Conservation (phyloP, 1,140 invertebrate genomes). For the Zaprionus ghesquierei region DNA sequence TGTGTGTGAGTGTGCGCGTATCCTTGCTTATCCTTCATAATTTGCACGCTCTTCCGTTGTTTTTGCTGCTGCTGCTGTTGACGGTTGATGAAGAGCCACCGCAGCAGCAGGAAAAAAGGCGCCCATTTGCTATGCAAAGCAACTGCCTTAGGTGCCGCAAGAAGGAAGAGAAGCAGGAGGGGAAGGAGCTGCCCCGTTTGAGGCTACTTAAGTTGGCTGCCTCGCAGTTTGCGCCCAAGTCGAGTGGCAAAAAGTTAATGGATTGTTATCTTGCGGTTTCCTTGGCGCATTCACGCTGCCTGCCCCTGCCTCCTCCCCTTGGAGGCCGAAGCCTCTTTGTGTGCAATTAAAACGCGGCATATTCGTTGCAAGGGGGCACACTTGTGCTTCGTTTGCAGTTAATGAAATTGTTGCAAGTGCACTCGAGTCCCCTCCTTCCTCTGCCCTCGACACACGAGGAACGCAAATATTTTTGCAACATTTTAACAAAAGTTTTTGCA, state of each 20-base stretch:
- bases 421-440: constrained; percentile 3
- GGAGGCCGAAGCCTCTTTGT: constrained; percentile 25
- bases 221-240: constrained; percentile 55
- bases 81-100: constrained; percentile 61
- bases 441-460: neutral
- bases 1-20: constrained; percentile 32
- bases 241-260: constrained; percentile 78
- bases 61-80: constrained; percentile 47
- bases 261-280: constrained; percentile 77
- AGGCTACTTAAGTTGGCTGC: neutral
- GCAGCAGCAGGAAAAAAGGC: constrained; percentile 24
- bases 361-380: neutral
- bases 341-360: constrained; percentile 65
- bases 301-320: neutral
- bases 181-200: neutral
- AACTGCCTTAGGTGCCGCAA: constrained; percentile 52
- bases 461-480: constrained; percentile 25
- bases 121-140: constrained; percentile 50
- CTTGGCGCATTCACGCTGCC: constrained; percentile 34
- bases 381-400: constrained; percentile 65
- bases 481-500: constrained; percentile 16
- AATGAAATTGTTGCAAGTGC: constrained; percentile 68
- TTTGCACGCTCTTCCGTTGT: constrained; percentile 44
- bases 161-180: neutral
- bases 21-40: constrained; percentile 63